Evolutionary conservation across 2,797 vertebrate genomes (phyloP), one percentile per base, ranked within the genome.

Genomic region (Pipistrellus pipistrellus): DNA sequence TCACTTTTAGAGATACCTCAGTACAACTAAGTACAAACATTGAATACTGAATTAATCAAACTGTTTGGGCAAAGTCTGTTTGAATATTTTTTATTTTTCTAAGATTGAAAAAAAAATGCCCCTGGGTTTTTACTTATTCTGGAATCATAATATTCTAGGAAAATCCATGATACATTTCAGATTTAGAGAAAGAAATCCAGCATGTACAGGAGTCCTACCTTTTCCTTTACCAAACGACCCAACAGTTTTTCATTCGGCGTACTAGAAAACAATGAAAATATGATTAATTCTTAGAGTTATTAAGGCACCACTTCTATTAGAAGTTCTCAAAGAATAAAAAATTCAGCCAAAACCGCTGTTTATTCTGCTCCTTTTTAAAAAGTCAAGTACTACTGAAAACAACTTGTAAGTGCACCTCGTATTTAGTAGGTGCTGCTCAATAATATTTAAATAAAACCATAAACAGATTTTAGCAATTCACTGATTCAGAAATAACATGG

Each of bases 211-310:
- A 96, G 3, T 80, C 92, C 68, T 98, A 99, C 99, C 99, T 99
- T 99, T 96, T 99, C 99, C 94, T 99, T 99, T 90, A 99, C 99
- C 71, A 99, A 98, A 81, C 99, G 99, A 53, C 99, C 99, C 76
- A 99, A 98, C 30, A 99, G 99, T 92, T 99, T 99, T 96, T 99
- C 99, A 97, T 99, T 99, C 64, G 99, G 99, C 1, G 99, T 99
- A 97, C 99, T 99, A 95, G 48, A 55, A 55, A 88, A 98, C 98
- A 93, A 97, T 13, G 44, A 78, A 23, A 96, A 90, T 21, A 76
- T 38, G 27, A 95, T 30, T 55, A 78, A 51, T 32, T 78, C 32
- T 55, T 55, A 55, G 48, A 23, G 7, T 77, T 77, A 55, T 35
- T 57, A 85, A 87, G 53, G 20, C 18, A 41, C 30, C 23, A 18